Evolutionary conservation across 2,888 invertebrate genomes (phyloP), one percentile per base, ranked within the genome.

Genomic region (Agonopterix arenella): DNA sequence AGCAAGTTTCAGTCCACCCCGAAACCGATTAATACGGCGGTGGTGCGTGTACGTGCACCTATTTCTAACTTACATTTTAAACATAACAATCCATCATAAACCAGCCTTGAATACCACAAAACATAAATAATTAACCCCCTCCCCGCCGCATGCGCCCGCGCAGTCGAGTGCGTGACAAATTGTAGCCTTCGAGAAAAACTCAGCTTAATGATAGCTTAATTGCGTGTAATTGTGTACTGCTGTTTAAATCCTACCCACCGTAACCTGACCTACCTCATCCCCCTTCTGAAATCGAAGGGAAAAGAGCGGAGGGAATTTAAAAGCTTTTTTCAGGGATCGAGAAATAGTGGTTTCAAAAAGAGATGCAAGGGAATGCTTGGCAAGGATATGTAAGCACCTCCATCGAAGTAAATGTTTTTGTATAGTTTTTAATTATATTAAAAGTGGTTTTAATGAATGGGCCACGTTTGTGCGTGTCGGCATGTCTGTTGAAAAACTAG

Each of bases 141-240:
- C 45, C 45, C 48, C 28, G n/a, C 40, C 18, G 44, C 47, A 47
- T 53, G 61, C 52, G 60, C 62, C 50, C 50, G 52, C 61, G 66
- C 63, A 58, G 59, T 54, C 49, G 58, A 50, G 67, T 76, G 73
- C 79, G 74, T 78, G 74, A 76, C 76, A 73, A 78, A 79, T 78
- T 76, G 73, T 65, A 56, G 58, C 58, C 62, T 58, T 60, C 58
- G 60, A 58, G 60, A 65, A 71, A 70, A 68, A 65, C 64, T 59
- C 58, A 56, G 58, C 57, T 63, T 74, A 76, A 76, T 68, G 69
- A 76, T 73, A 71, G 72, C 73, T 75, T 76, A 79, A 78, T 79
- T 76, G 73, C 66, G 52, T 50, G 56, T 77, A 76, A 79, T 80
- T 78, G 68, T 68, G 55, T 58, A 50, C 28, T 28, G 28, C 28